A percentile compares a stretch with the other conserved stretches of the same genome.
Evolutionary conservation across 2,797 vertebrate species (phyloP).

Genomic region (Apogon hyalosoma): DNA sequence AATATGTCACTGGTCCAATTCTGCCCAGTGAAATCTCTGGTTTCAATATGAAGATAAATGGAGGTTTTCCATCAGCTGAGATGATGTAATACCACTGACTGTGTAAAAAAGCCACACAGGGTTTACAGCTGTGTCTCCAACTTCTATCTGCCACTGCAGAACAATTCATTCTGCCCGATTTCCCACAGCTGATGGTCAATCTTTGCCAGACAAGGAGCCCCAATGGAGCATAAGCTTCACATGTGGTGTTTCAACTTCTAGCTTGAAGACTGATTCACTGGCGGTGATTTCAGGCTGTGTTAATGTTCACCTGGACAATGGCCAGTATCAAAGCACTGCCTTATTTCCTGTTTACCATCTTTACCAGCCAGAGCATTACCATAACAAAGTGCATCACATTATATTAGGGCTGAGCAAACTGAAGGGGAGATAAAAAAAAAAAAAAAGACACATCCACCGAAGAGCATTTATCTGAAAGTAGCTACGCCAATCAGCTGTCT

Average conservation of each 20-base stretch:
- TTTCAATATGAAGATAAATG: conserved; percentile 36
- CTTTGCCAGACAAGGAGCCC: neutral
- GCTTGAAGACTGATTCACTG: neutral
- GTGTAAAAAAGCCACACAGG: conserved; percentile 11
- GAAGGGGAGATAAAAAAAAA: conserved; percentile 4
- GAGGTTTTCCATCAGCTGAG: conserved; percentile 33
- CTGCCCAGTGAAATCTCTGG: conserved; percentile 53
- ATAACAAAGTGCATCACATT: neutral
- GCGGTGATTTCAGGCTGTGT: neutral
- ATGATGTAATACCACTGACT: conserved; percentile 30
- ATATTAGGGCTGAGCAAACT: neutral
- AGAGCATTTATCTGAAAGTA: too few relatives aligned
- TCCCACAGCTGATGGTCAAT: neutral
- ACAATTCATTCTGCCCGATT: neutral
- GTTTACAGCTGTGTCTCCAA: conserved; percentile 13
- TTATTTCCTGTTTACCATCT: conserved; percentile 18
- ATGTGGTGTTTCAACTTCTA: too few relatives aligned
- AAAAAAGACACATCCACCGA: neutral
- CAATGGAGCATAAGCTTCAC: too few relatives aligned
- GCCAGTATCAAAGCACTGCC: conserved; percentile 1
- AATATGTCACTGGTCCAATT: conserved; percentile 47
- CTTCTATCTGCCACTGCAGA: neutral
- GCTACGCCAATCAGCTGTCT: too few relatives aligned
- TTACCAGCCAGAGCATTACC: conserved; percentile 6
- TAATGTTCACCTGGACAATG: conserved; percentile 10